Evolutionary conservation across 2,797 vertebrate genomes (phyloP), one percentile per base, ranked within the genome.

Genomic region (Euthynnus affinis): DNA sequence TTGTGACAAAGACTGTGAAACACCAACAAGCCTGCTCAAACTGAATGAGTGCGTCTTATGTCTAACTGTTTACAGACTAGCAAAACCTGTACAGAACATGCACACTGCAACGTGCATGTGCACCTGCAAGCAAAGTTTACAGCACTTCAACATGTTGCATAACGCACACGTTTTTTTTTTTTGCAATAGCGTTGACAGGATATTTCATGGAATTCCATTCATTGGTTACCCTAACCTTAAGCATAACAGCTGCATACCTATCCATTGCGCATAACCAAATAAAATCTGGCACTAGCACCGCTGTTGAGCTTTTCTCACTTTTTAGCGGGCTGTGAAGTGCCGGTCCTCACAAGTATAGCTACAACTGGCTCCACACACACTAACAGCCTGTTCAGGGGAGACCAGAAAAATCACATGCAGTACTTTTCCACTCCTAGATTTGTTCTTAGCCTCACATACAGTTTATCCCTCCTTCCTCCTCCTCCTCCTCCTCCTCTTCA

Each of bases 341-440:
- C 3, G 58, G 76, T 84, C 82, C 70, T 76, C 70, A 79, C 55
- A 81, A 87, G 57, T 74, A 18, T 9, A 81, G 68, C 71, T 67
- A 52, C 46, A 56, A 51, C 17, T 14, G 17, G 25, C 34, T 13
- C 34, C 57, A 77, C 27, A 74, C 59, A 56, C 51, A 25, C 52
- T 0, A 40, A 49, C 75, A 57, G 6, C 22, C 49, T 65, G 67
- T 49, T 58, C 32, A 61, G 51, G 22, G 27, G 42, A 80, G 68
- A 72, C 25, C 22, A 76, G 59, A 64, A 59, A 29, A 83, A 74
- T 66, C 13, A 9, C 80, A 74, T 42, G 58, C 90, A 88, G 93
- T 94, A 95, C 88, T 95, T 95, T 94, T 94, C 94, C 94, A 94
- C 89, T 93, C 76, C 75, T 78, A 80, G 74, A 87, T 85, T 83